Evolutionary conservation across 2,113 vertebrate species (phyloP), one percentile per base, ranked within the genome.

Genomic region (Morphnarchus princeps): DNA sequence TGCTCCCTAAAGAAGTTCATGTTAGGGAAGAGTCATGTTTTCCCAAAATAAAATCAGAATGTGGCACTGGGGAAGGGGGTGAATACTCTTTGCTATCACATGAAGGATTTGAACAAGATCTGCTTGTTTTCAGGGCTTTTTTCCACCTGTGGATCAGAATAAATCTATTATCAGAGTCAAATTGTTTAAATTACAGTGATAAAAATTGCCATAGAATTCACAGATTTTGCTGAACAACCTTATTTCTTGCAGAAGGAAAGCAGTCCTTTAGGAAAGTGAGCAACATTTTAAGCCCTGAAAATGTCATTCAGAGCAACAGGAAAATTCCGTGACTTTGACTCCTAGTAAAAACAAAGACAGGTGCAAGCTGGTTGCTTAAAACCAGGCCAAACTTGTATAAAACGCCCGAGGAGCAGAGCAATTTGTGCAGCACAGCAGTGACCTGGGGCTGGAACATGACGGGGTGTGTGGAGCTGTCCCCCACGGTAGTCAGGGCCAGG

Each of bases 241-340:
- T 25, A 32, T n/a, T 52, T 49, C 24, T 67, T 43, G 24, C 22
- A 65, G 34, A 49, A 61, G 17, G 13, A 81, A 24, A 92, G 5
- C 0, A 1, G 1, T 28, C 4, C 10, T 77, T 21, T 25, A 38
- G 36, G 58, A 83, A 89, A 88, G 2, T 1, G 4, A 62, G 40
- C 21, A 57, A 40, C 34, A 5, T 14, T 42, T 62, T 28, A 67
- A 86, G 29, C 49, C 31, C 17, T 4, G 1, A 52, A 82, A 67
- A 74, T 19, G 8, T 16, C 20, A 47, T 54, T 74, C 55, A 61
- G 81, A 89, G 50, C 72, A 59, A 67, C 0, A 61, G 95, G 90
- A 96, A 97, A 96, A 87, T 95, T 94, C 91, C 78, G 45, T n/a
- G 7, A 57, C 91, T 91, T 74, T 72, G 57, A 12, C 9, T 76